Percentiles rank a stretch among this genome's conserved stretches.
phyloP scores from a whole-genome alignment of 2,888 invertebrate genomes.

The Nipponacmea schrenckii region DNA sequence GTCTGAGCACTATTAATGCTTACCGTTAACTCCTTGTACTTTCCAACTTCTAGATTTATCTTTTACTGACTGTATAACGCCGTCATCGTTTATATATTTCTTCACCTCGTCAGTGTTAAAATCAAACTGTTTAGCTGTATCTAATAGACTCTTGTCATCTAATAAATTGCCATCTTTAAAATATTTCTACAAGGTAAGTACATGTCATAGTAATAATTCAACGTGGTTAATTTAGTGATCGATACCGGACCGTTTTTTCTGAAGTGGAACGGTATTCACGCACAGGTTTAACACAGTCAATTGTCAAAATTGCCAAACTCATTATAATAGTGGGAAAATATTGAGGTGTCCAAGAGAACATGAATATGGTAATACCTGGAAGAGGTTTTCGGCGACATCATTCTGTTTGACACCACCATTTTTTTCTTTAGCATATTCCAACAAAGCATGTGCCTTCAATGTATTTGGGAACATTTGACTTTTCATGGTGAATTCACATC shows the following conservation, averaged over 20 bases:
- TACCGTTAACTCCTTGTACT: conserved; percentile 57
- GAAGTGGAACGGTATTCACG: too few relatives aligned
- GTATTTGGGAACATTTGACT: conserved; percentile 52
- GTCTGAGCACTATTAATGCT: too few relatives aligned
- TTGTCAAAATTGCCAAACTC: too few relatives aligned
- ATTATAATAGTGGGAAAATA: too few relatives aligned
- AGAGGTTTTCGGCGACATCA: conserved; percentile 52
- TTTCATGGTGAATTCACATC: conserved; percentile 53
- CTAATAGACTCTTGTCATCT: conserved; percentile 42
- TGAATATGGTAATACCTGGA: conserved; percentile 45
- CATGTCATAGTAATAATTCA: not conserved
- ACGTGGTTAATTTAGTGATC: too few relatives aligned
- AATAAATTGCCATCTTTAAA: conserved; percentile 57
- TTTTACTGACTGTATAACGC: conserved; percentile 36
- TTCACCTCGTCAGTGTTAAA: conserved; percentile 40
- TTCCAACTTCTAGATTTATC: conserved; percentile 45
- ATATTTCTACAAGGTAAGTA: conserved; percentile 45
- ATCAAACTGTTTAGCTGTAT: conserved; percentile 46
- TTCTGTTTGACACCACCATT: conserved; percentile 52
- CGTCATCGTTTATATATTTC: conserved; percentile 39
- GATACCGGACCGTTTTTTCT: too few relatives aligned
- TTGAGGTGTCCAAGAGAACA: too few relatives aligned
- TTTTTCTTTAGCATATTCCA: conserved; percentile 51
- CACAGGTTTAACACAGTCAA: too few relatives aligned
- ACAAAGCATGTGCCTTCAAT: conserved; percentile 49